Percentiles rank a stretch among this genome's conserved stretches.
Evolutionary conservation across 1,140 invertebrate genomes (phyloP).

Genomic region (Papilio machaon): DNA sequence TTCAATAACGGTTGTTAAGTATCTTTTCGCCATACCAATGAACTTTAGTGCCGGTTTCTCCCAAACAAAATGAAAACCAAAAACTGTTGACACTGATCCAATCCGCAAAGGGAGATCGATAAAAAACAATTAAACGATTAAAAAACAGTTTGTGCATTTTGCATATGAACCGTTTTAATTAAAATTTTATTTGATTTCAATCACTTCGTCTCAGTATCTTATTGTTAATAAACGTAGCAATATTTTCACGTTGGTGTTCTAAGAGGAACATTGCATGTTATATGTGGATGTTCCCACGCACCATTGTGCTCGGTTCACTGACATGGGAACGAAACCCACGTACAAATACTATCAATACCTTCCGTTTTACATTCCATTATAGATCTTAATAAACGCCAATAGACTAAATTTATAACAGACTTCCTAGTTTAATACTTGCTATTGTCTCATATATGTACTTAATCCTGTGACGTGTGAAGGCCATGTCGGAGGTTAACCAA

Average conservation of each 20-base stretch:
- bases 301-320: constrained; percentile 58
- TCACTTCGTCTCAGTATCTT: not conserved
- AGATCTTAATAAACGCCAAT: too few relatives aligned
- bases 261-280: not conserved
- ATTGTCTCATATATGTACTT: too few relatives aligned
- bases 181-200: not conserved
- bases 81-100: too few relatives aligned
- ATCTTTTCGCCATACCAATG: too few relatives aligned
- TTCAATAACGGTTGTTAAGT: too few relatives aligned
- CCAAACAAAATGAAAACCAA: too few relatives aligned
- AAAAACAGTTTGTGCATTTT: not conserved
- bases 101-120: too few relatives aligned
- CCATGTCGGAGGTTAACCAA: too few relatives aligned
- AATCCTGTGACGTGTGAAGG: too few relatives aligned
- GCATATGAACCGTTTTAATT: not conserved
- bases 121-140: not conserved
- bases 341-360: not conserved
- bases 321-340: constrained; percentile 33
- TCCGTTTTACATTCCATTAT: not conserved
- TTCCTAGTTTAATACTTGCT: too few relatives aligned
- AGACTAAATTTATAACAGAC: too few relatives aligned
- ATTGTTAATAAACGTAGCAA: not conserved
- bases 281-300: constrained; percentile 49
- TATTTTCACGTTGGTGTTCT: constrained; percentile 11
- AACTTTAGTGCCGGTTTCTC: too few relatives aligned